Conservation (phyloP, 2,888 invertebrate genomes). For the Phortica magna region DNA sequence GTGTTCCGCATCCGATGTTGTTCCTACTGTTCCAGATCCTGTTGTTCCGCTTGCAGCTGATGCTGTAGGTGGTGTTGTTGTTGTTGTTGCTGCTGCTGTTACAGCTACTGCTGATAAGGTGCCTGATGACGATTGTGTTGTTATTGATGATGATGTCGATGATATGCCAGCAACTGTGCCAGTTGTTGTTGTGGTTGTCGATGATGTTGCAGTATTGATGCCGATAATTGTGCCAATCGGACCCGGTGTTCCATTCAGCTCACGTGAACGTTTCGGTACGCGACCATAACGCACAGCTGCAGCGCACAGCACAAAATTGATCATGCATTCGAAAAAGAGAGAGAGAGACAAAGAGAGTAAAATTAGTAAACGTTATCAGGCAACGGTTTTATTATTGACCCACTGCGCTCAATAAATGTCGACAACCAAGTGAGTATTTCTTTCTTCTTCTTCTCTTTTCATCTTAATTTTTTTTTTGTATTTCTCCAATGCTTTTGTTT, state of each 20-base stretch:
- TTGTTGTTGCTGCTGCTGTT: slow-evolving; percentile 52
- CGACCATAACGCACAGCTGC: slow-evolving; percentile 97
- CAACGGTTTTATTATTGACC: slow-evolving; percentile 74
- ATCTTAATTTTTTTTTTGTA: slow-evolving; percentile 37
- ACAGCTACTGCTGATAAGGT: slow-evolving; percentile 52
- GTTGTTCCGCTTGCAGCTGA: slow-evolving; percentile 56
- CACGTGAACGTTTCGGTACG: slow-evolving; percentile 95
- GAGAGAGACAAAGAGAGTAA: neutral
- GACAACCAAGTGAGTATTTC: slow-evolving; percentile 66
- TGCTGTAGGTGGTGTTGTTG: slow-evolving; percentile 53
- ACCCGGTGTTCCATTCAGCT: slow-evolving; percentile 80
- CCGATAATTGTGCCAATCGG: slow-evolving; percentile 37
- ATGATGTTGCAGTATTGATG: slow-evolving; percentile 41
- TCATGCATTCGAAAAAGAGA: neutral
- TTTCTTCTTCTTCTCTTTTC: slow-evolving; percentile 38
- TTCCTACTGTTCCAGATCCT: slow-evolving; percentile 50
- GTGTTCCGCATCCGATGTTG: slow-evolving; percentile 63
- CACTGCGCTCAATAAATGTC: slow-evolving; percentile 74
- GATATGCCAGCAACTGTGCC: neutral
- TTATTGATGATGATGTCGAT: slow-evolving; percentile 49
- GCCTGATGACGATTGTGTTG: slow-evolving; percentile 35
- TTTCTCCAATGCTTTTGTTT: slow-evolving; percentile 19
- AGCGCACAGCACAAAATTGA: slow-evolving; percentile 58
- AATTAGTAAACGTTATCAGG: slow-evolving; percentile 64
- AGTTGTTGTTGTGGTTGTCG: slow-evolving; percentile 9